These are phyloP conservation scores for Aphelocoma coerulescens DNA, from an alignment of 2,113 vertebrate species.

Conservation along the genomic window DNA sequence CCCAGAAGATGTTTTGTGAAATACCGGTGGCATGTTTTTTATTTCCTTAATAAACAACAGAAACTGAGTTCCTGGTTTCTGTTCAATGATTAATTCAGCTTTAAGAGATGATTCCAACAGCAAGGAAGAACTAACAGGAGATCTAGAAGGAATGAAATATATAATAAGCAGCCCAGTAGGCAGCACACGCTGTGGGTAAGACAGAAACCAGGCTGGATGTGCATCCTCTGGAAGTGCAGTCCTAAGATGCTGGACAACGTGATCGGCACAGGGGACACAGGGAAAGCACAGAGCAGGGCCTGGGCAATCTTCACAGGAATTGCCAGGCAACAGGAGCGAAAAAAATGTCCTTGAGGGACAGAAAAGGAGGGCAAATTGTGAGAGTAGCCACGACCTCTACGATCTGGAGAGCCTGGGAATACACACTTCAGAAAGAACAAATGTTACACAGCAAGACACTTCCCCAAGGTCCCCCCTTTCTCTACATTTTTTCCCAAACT, in stretches of 20 bases:
- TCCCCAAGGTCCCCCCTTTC: background rate
- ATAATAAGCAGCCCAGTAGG: background rate
- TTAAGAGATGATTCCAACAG: background rate
- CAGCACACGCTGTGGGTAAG: fast-evolving
- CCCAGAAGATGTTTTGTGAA: background rate
- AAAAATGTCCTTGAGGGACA: constrained; percentile 1
- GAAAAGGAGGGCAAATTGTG: background rate
- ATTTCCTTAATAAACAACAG: background rate
- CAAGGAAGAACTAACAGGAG: background rate
- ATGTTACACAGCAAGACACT: background rate
- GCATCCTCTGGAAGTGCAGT: background rate
- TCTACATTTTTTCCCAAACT: fast-evolving
- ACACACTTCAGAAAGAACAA: background rate
- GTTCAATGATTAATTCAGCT: background rate
- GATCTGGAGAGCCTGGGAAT: constrained; percentile 29
- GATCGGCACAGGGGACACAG: background rate
- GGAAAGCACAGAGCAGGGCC: background rate
- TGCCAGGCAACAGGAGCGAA: background rate
- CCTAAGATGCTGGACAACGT: background rate
- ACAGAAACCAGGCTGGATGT: background rate
- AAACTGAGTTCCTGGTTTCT: background rate
- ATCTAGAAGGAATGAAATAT: background rate
- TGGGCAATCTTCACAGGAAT: background rate
- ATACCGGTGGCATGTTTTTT: background rate
- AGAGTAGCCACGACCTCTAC: background rate